Evolutionary conservation across 1,140 invertebrate species (phyloP).

Genomic region (Lysiphlebus fabarum): DNA sequence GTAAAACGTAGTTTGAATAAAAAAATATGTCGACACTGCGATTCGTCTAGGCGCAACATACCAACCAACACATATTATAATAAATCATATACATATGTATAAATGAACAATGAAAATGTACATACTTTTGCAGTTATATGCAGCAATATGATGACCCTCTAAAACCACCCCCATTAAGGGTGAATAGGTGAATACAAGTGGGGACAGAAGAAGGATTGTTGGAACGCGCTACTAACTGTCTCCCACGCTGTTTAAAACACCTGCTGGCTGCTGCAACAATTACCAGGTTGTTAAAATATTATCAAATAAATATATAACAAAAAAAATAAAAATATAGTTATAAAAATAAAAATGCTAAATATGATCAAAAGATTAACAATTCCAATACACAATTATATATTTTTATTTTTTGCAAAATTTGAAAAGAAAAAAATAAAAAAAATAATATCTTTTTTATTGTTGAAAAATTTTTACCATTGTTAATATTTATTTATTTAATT

Average conservation of each 20-base stretch:
- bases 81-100: neutral
- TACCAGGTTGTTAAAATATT: conserved; percentile 32
- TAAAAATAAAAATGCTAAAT: neutral
- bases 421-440: too few relatives aligned
- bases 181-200: conserved; percentile 37
- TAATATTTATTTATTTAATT: too few relatives aligned
- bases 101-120: conserved; percentile 9
- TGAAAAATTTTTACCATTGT: too few relatives aligned
- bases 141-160: neutral
- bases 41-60: too few relatives aligned
- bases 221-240: conserved; percentile 41
- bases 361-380: too few relatives aligned
- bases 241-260: conserved; percentile 52
- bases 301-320: conserved; percentile 15
- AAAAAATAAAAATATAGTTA: neutral
- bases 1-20: neutral
- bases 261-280: conserved; percentile 41
- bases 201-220: conserved; percentile 35
- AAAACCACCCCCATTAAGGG: conserved; percentile 33
- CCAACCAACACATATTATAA: too few relatives aligned
- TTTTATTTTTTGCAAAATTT: too few relatives aligned
- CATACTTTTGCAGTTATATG: conserved; percentile 13
- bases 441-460: too few relatives aligned
- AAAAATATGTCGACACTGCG: too few relatives aligned
- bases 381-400: too few relatives aligned